phyloP scores from a whole-genome alignment of 2,113 vertebrate genomes.

The Axis porcinus region DNA sequence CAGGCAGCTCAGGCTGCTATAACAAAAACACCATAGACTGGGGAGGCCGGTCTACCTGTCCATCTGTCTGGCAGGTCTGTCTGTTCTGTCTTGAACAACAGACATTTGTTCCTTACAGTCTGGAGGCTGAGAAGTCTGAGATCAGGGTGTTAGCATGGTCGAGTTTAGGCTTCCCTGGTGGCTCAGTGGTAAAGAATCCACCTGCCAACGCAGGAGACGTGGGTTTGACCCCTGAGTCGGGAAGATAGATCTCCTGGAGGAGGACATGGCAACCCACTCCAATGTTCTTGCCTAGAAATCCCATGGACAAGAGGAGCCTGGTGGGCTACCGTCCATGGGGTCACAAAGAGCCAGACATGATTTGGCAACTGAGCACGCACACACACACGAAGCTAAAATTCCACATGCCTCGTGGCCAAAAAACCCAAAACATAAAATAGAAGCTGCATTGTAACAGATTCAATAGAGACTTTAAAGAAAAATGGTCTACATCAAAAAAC shows the following conservation, averaged over 20 bases:
- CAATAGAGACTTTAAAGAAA: background rate
- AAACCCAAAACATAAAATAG: background rate
- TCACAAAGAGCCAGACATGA: background rate
- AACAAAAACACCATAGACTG: background rate
- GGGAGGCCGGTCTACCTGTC: background rate
- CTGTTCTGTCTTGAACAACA: background rate
- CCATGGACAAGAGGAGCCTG: background rate
- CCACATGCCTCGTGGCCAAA: background rate
- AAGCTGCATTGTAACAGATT: background rate
- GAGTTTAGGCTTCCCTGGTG: background rate
- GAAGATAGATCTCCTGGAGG: background rate
- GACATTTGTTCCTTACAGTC: background rate
- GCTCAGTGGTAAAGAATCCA: background rate
- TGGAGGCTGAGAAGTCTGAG: background rate
- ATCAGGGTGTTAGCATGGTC: background rate
- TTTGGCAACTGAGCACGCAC: fast-evolving
- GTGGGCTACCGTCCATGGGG: background rate
- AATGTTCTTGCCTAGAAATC: background rate
- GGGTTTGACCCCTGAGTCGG: background rate
- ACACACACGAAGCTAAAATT: background rate
- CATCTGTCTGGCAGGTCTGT: background rate
- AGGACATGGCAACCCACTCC: background rate
- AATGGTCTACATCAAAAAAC: background rate
- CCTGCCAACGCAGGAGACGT: background rate
- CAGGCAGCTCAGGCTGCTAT: background rate